Conservation (phyloP, 2,797 vertebrate species). For the Thunnus albacares region DNA sequence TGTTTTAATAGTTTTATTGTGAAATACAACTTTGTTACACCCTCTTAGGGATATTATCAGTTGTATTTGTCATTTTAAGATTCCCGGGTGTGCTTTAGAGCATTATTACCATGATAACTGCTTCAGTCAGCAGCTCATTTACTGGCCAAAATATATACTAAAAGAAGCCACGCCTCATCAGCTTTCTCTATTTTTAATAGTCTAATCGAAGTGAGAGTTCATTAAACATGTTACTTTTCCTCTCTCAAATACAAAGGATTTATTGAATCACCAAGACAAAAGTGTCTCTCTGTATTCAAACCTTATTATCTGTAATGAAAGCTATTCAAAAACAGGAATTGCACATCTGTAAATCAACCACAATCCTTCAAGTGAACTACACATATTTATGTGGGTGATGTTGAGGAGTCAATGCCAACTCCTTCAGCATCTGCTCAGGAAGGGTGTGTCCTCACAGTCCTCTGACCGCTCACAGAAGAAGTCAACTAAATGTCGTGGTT, state of each 20-base stretch:
- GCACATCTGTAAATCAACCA: slow-evolving; percentile 28
- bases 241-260: not conserved
- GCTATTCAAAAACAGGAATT: not conserved
- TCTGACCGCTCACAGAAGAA: slow-evolving; percentile 75
- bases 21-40: slow-evolving; percentile 15
- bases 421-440: slow-evolving; percentile 70
- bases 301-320: slow-evolving; percentile 16
- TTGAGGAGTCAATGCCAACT: slow-evolving; percentile 50
- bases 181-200: not conserved
- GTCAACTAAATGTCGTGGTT: slow-evolving; percentile 63
- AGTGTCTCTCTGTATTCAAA: not conserved
- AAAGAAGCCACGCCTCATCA: slow-evolving; percentile 6
- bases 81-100: not conserved
- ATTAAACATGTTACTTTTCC: slow-evolving; percentile 3
- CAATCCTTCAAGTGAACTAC: slow-evolving; percentile 28
- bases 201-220: not conserved
- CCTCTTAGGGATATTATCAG: slow-evolving; percentile 9
- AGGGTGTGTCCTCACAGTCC: slow-evolving; percentile 75
- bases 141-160: slow-evolving; percentile 31
- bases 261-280: not conserved
- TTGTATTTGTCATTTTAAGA: slow-evolving; percentile 13
- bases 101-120: slow-evolving; percentile 7
- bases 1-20: slow-evolving; percentile 11
- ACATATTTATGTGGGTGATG: slow-evolving; percentile 54
- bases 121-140: not conserved